Percentiles rank a stretch among this genome's conserved stretches.
phyloP scores from a whole-genome alignment of 2,797 vertebrate species.

The Leptodactylus fallax region DNA sequence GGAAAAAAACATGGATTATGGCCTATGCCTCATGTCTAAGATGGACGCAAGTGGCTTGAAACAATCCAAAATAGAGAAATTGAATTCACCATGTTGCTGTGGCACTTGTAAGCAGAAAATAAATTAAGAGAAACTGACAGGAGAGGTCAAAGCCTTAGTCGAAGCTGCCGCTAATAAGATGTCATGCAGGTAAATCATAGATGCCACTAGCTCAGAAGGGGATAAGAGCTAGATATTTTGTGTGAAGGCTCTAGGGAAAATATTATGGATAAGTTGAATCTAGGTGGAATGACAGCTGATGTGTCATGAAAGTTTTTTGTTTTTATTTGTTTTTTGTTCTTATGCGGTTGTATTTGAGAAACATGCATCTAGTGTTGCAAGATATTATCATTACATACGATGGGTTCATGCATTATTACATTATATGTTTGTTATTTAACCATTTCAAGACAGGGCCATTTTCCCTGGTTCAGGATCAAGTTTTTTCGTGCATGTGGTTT shows the following conservation, averaged over 20 bases:
- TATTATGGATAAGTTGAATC: constrained; percentile 35
- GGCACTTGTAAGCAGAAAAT: constrained; percentile 64
- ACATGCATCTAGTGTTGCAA: not conserved
- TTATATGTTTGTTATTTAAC: not conserved
- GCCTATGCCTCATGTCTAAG: constrained; percentile 36
- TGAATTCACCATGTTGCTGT: constrained; percentile 64
- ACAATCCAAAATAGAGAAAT: constrained; percentile 56
- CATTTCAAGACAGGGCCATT: no score
- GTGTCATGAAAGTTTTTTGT: constrained; percentile 10
- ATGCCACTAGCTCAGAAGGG: constrained; percentile 38
- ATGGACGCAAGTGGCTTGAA: constrained; percentile 46
- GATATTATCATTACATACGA: not conserved
- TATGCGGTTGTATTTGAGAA: not conserved
- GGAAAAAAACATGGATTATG: constrained; percentile 42
- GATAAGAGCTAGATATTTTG: constrained; percentile 45
- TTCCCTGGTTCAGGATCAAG: no score
- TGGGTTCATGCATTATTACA: not conserved
- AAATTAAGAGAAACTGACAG: constrained; percentile 67
- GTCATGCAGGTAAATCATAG: constrained; percentile 67
- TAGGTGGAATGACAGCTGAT: constrained; percentile 38
- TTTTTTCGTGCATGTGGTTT: no score
- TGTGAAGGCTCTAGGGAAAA: constrained; percentile 40
- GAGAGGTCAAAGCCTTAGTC: constrained; percentile 65
- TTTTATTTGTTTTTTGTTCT: not conserved
- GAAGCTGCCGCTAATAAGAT: constrained; percentile 67